These are phyloP conservation scores for Plebejus melissa DNA, from an alignment of 2,888 invertebrate genomes.

Conservation along the genomic window DNA sequence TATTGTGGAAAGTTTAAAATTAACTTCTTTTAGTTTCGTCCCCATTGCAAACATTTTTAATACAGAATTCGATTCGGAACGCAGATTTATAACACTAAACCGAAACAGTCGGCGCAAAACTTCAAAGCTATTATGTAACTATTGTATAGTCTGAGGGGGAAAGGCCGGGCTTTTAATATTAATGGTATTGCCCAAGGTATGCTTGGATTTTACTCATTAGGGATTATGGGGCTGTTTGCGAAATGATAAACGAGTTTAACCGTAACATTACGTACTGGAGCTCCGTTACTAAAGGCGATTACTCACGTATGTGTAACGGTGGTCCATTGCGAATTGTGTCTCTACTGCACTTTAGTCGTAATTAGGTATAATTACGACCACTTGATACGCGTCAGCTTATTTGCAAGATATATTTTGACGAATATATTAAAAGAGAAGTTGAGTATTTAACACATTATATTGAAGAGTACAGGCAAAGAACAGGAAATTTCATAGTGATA, in stretches of 20 bases:
- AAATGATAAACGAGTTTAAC: constrained; percentile 71
- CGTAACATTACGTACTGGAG: constrained; percentile 53
- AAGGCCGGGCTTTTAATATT: constrained; percentile 63
- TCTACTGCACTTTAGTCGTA: no score
- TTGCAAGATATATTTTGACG: no score
- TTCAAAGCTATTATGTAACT: constrained; percentile 28
- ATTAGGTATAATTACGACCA: no score
- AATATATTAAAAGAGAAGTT: no score
- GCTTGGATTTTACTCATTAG: constrained; percentile 77
- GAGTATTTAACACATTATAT: no score
- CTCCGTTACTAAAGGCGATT: constrained; percentile 44
- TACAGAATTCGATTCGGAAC: neutral
- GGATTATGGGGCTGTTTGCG: constrained; percentile 69
- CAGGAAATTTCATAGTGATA: no score
- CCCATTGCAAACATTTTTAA: neutral
- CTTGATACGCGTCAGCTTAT: no score
- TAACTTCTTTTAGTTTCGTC: no score
- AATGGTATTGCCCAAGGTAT: constrained; percentile 72
- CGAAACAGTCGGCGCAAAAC: constrained; percentile 17
- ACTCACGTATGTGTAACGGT: neutral
- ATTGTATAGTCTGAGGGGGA: constrained; percentile 44
- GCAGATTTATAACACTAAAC: constrained; percentile 8
- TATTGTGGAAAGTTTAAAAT: no score
- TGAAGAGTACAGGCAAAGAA: no score
- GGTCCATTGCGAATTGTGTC: no score